A percentile compares a stretch with the other conserved stretches of the same genome.
Conservation (phyloP, 1,140 invertebrate genomes). For the Ctenoplectra terminalis region DNA sequence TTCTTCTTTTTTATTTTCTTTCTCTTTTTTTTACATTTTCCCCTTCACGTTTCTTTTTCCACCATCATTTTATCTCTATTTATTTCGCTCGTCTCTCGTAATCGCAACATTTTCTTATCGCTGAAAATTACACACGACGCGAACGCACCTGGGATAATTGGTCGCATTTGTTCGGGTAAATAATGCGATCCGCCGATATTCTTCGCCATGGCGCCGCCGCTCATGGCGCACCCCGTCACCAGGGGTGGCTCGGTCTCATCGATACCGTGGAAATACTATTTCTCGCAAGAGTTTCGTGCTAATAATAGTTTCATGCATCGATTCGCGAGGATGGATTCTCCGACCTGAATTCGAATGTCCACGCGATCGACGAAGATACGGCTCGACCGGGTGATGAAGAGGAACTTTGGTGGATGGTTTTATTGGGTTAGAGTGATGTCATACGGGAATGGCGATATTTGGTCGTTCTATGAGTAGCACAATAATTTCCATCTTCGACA, state of each 20-base stretch:
- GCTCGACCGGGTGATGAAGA: neutral
- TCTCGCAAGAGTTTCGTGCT: conserved; percentile 18
- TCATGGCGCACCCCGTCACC: neutral
- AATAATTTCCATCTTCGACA: no score
- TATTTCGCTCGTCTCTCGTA: conserved; percentile 41
- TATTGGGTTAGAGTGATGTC: neutral
- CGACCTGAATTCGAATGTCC: neutral
- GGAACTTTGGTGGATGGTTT: neutral
- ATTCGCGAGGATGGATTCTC: neutral
- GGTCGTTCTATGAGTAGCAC: no score
- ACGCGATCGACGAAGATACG: neutral
- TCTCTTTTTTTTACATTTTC: neutral
- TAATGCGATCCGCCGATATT: conserved; percentile 31
- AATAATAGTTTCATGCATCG: conserved; percentile 19
- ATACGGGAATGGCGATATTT: neutral
- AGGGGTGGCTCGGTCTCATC: neutral
- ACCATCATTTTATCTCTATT: conserved; percentile 34
- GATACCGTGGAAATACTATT: neutral
- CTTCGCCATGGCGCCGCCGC: neutral
- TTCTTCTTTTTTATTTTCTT: neutral
- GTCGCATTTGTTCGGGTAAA: conserved; percentile 36
- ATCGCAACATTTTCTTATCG: conserved; percentile 49
- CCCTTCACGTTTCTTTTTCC: neutral
- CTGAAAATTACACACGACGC: conserved; percentile 47
- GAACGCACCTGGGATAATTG: conserved; percentile 44